Evolutionary conservation across 2,113 vertebrate genomes (phyloP).

Genomic region (Lichenostomus cassidix): DNA sequence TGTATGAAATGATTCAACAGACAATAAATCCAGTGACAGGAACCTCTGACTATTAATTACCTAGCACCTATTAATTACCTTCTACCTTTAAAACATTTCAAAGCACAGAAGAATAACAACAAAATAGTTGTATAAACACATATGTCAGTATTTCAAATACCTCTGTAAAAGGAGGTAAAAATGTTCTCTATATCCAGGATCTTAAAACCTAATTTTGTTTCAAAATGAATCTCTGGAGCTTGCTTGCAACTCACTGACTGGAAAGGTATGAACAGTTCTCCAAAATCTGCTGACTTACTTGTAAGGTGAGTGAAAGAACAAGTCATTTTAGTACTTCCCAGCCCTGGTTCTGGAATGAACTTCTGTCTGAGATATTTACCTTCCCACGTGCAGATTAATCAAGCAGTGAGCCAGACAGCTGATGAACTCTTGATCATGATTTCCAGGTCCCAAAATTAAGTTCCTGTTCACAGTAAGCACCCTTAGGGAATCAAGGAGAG

Average conservation of each 20-base stretch:
- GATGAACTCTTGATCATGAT: slow-evolving; percentile 98
- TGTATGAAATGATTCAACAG: background rate
- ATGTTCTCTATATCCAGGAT: background rate
- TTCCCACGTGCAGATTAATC: slow-evolving; percentile 91
- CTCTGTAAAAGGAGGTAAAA: background rate
- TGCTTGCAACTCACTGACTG: background rate
- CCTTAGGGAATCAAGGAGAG: slow-evolving; percentile 90
- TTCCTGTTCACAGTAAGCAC: slow-evolving; percentile 95
- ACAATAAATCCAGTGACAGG: background rate
- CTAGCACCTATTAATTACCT: background rate
- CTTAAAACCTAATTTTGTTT: background rate
- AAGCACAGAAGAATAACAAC: background rate
- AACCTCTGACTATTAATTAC: background rate
- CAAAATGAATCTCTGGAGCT: background rate
- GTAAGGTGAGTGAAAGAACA: background rate
- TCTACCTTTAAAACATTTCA: background rate
- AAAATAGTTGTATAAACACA: background rate
- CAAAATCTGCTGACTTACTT: background rate
- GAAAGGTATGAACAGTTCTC: background rate
- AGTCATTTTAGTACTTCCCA: background rate
- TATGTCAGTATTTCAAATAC: background rate
- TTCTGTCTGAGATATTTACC: slow-evolving; percentile 70
- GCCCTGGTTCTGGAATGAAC: background rate
- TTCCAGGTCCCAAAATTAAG: slow-evolving; percentile 93
- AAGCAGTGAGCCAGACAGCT: slow-evolving; percentile 95